Base-by-base conservation (phyloP, 2,888 invertebrate species). In the Plagodis dolabraria region DNA sequence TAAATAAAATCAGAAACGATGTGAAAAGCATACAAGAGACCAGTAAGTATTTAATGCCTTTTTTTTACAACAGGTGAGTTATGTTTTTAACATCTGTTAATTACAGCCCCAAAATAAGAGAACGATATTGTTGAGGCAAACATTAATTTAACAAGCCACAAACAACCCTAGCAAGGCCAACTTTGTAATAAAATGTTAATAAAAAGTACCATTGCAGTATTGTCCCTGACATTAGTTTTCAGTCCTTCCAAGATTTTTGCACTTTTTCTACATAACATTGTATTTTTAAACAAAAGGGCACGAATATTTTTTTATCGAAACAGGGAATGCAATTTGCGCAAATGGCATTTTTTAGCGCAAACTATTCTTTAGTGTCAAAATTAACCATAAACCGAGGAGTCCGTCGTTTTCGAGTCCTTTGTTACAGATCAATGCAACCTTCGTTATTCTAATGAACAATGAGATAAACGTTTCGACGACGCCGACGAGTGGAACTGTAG, bases 321-420 rank as follows among this genome's bases (percentile, higher is more conserved):
- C 68, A 76, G 79, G 66, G 74, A 76, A 79, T 74, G 77, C 85
- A 86, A 86, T 85, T 88, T 89, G 88, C 80, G 85, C 89, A 90
- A 89, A 86, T 78, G 83, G 82, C 71, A 71, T 73, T 85, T 85
- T 84, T 87, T 86, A 79, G 79, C 80, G 72, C 67, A 70, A 67
- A 64, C 72, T 50, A 74, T 78, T 80, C 72, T 71, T 78, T 75
- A 68, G 67, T 72, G 70, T 77, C 69, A 69, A 74, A 78, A 77
- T 75, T 70, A 68, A 71, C 71, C 83, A 82, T 85, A 84, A 87
- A 82, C 77, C 65, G 60, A 63, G 72, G 67, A 68, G 72, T 63
- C 69, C 64, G 68, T 82, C 84, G 79, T 80, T 77, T 78, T 61
- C 67, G 22, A 45, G 46, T 64, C 71, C 71, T 73, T 82, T 78